These are phyloP conservation scores for Notoglanidium macrostoma DNA, from an alignment of 2,797 vertebrate species.

Conservation along the genomic window DNA sequence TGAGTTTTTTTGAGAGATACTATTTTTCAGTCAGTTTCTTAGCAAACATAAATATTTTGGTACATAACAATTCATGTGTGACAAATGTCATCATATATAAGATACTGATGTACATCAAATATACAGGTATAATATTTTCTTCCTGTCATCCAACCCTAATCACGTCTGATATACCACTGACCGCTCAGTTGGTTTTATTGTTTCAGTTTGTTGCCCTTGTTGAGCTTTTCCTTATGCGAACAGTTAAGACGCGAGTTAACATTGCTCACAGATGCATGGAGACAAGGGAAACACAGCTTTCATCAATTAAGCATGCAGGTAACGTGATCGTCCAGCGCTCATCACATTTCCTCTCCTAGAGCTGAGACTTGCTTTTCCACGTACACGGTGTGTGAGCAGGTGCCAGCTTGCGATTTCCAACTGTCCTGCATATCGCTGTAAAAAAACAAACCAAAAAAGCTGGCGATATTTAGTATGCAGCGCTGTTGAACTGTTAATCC, in stretches of 20 bases:
- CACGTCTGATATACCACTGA: not conserved
- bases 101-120: not conserved
- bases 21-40: not conserved
- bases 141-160: not conserved
- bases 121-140: not conserved
- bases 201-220: not conserved
- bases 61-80: not conserved
- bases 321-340: constrained; percentile 53
- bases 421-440: not conserved
- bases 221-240: not conserved
- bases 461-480: not conserved
- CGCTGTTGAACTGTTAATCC: not conserved
- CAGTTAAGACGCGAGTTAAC: not conserved
- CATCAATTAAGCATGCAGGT: constrained; percentile 65
- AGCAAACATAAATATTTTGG: not conserved
- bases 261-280: constrained; percentile 17
- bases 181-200: not conserved
- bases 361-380: not conserved
- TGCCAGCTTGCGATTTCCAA: not conserved
- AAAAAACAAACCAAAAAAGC: not conserved
- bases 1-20: not conserved
- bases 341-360: constrained; percentile 36
- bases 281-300: constrained; percentile 34
- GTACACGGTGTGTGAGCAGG: not conserved
- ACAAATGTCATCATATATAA: too few relatives aligned